phyloP scores from a whole-genome alignment of 2,888 invertebrate species.

The Drosophila rubida region DNA sequence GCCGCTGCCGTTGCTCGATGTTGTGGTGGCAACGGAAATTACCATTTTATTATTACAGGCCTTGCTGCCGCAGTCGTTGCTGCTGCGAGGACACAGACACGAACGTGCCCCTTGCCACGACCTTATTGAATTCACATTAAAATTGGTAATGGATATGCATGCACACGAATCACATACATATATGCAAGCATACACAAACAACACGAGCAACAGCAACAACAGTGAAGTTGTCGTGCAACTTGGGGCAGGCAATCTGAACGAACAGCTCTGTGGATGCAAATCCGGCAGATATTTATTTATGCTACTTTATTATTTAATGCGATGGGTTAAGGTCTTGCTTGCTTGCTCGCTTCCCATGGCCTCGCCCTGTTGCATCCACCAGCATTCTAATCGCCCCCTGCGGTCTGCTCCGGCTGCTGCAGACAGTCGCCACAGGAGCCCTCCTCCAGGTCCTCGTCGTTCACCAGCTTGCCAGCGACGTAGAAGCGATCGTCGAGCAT shows the following conservation, averaged over 20 bases:
- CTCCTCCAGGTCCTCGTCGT: not conserved
- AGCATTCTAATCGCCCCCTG: not conserved
- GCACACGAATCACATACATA: constrained; percentile 42
- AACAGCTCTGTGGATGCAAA: constrained; percentile 16
- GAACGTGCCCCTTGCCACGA: not conserved
- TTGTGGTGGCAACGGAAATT: constrained; percentile 64
- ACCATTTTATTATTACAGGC: constrained; percentile 77
- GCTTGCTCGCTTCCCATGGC: too few species aligned
- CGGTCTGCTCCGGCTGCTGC: not conserved
- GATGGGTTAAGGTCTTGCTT: not conserved
- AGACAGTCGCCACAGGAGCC: not conserved
- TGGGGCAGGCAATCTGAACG: constrained; percentile 10
- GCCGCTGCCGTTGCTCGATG: constrained; percentile 12
- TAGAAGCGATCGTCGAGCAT: constrained; percentile 47
- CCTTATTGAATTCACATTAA: constrained; percentile 75
- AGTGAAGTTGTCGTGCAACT: constrained; percentile 1
- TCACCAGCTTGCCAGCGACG: constrained; percentile 35
- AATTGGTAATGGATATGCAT: constrained; percentile 71
- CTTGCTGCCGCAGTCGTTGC: constrained; percentile 6
- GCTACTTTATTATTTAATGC: constrained; percentile 36
- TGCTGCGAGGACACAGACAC: not conserved
- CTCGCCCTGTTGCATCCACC: too few species aligned
- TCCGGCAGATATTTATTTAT: constrained; percentile 49
- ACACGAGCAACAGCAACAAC: constrained; percentile 15
- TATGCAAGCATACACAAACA: not conserved